Base-by-base conservation (phyloP, 2,797 vertebrate genomes). In the Sparus aurata region DNA sequence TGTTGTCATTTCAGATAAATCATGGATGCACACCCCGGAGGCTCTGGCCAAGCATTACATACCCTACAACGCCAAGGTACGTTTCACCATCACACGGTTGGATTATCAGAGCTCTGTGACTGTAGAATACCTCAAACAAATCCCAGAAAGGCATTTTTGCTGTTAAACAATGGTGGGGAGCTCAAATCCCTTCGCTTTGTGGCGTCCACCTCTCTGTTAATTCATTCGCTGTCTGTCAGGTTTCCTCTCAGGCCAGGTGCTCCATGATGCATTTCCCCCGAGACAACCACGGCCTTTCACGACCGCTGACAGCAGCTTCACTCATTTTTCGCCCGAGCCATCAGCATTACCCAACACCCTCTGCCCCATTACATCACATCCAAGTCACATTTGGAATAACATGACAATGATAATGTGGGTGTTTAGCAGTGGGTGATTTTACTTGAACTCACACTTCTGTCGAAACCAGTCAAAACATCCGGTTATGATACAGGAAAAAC, bases 1-100 rank as follows among this genome's bases (percentile, higher is more conserved):
- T 79, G 91, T 68, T 92, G 83, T 95, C 86, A 22, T 96, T 97
- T 64, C 96, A 99, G 98, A 99, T 94, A 99, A 99, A 95, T 97
- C 98, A 77, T 99, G 98, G 98, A 99, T 99, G 98, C 98, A 99
- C 87, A 98, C 97, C 12, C 98, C 98, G 22, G 98, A 99, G 79
- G 97, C 97, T 52, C 96, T 99, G 95, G 98, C 97, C 93, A 99
- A 99, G 94, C 97, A 98, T 91, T 98, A 97, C 93, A 99, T 99
- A 84, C 91, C 97, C 67, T 99, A 99, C 95, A 99, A 97, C 91
- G 97, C 92, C 86, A 99, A 99, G 97, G 98, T 99, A 97, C 77
- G 96, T 92, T 73, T 45, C 12, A 7, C 69, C 17, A 3, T 45
- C 18, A 16, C 6, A 30, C n/a, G 43, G 49, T 43, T 38, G n/a